Conservation (phyloP, 2,888 invertebrate species). For the Epiblema foenella region DNA sequence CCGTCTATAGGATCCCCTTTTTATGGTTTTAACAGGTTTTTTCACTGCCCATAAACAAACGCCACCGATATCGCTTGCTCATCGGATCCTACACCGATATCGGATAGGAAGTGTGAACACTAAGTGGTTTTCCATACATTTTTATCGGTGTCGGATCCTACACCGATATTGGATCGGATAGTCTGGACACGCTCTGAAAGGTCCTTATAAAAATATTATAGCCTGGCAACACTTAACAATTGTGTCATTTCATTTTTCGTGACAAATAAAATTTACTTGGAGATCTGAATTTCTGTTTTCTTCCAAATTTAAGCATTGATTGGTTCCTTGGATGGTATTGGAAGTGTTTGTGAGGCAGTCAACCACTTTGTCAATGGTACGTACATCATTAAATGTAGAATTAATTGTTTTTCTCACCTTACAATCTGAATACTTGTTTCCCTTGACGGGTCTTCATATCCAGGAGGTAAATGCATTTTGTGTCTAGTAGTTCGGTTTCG, state of each 20-base stretch:
- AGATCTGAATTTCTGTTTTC: slow-evolving; percentile 41
- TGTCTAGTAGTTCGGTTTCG: slow-evolving; percentile 22
- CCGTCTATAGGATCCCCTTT: too few species aligned
- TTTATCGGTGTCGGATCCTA: too few species aligned
- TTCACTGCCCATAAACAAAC: too few species aligned
- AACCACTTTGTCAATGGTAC: slow-evolving; percentile 28
- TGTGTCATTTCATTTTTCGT: slow-evolving; percentile 48
- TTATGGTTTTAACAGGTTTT: too few species aligned
- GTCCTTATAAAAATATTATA: neutral
- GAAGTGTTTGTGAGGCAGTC: slow-evolving; percentile 3
- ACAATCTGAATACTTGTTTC: slow-evolving; percentile 32
- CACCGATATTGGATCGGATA: too few species aligned
- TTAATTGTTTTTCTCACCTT: neutral
- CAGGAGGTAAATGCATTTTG: slow-evolving; percentile 26
- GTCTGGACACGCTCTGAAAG: too few species aligned
- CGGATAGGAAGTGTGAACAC: too few species aligned
- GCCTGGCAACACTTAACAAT: slow-evolving; percentile 31
- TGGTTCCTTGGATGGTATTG: slow-evolving; percentile 2
- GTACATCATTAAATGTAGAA: slow-evolving; percentile 6
- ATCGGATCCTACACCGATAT: too few species aligned
- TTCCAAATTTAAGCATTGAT: slow-evolving; percentile 27
- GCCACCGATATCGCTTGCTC: too few species aligned
- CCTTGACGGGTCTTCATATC: slow-evolving; percentile 31
- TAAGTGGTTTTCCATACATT: too few species aligned
- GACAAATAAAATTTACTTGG: slow-evolving; percentile 44